phyloP scores from a whole-genome alignment of 2,797 vertebrate genomes.

The Amblyraja radiata region DNA sequence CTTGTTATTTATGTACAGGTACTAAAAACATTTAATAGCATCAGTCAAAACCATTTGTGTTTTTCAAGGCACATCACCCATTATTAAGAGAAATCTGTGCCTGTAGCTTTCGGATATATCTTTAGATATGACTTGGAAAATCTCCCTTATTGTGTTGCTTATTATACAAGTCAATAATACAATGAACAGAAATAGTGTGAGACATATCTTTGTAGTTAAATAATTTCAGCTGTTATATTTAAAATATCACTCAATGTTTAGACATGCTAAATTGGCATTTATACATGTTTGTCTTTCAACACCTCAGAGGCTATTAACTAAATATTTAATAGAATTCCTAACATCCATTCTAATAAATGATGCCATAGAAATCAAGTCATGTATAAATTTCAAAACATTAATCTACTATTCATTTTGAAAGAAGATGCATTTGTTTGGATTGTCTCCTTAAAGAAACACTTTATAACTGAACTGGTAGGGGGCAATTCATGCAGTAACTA shows the following conservation, averaged over 20 bases:
- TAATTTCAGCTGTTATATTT: not conserved
- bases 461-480: constrained; percentile 11
- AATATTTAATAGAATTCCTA: not conserved
- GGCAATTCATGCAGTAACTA: not conserved
- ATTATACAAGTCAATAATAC: not conserved
- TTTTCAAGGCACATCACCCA: not conserved
- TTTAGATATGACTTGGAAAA: not conserved
- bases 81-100: not conserved
- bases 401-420: not conserved
- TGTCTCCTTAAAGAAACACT: not conserved
- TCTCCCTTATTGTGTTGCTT: not conserved
- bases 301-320: not conserved
- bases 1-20: too few species aligned
- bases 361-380: not conserved
- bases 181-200: not conserved
- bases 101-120: not conserved
- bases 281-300: not conserved
- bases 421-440: not conserved
- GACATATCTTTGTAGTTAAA: not conserved
- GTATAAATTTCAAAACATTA: not conserved
- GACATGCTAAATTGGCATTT: not conserved
- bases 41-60: not conserved
- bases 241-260: not conserved
- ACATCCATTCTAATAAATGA: not conserved
- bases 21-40: not conserved